Evolutionary conservation across 2,797 vertebrate genomes (phyloP), one percentile per base, ranked within the genome.

Genomic region (Meriones psammophilus): DNA sequence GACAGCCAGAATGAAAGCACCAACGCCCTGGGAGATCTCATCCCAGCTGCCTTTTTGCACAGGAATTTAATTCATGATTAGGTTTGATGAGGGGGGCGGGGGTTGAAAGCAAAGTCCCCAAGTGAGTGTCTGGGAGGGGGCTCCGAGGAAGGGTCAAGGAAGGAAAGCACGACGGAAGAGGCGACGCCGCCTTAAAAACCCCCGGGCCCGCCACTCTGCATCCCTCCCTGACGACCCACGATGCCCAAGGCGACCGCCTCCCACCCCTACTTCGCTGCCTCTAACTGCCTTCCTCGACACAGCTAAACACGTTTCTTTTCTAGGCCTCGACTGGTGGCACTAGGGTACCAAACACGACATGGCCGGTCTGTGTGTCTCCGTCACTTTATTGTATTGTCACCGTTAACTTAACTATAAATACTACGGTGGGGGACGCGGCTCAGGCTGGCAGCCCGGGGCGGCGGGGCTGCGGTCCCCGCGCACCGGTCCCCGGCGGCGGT

Each of bases 321-420:
- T 0, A 28, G 69, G 76, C 22, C 83, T 87, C 46, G 1, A 28
- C 28, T 18, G 85, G 56, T 2, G 58, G 85, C 36, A 15, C 26
- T 13, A 33, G 80, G 20, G 24, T 62, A 94, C 0, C 69, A 96
- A 97, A 92, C 39, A 93, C 92, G 91, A 91, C n/a, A 66, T 64
- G 93, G 92, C 93, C 95, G 30, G 30, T 92, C 89, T 85, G 79
- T 88, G 79, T 88, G 46, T 95, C 66, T 92, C 80, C 97, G 93
- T 97, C 96, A 97, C 94, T 98, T 98, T 98, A 98, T 98, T 98
- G 97, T 95, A 89, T 17, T 81, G 93, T 97, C 97, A 97, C 96
- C 96, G 96, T 98, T 98, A 98, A 98, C 60, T 98, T 98, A 98
- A 96, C 97, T 98, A 98, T 98, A 98, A 98, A 98, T 98, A 98